phyloP scores from a whole-genome alignment of 2,888 invertebrate species.

The Caenorhabditis wallacei region DNA sequence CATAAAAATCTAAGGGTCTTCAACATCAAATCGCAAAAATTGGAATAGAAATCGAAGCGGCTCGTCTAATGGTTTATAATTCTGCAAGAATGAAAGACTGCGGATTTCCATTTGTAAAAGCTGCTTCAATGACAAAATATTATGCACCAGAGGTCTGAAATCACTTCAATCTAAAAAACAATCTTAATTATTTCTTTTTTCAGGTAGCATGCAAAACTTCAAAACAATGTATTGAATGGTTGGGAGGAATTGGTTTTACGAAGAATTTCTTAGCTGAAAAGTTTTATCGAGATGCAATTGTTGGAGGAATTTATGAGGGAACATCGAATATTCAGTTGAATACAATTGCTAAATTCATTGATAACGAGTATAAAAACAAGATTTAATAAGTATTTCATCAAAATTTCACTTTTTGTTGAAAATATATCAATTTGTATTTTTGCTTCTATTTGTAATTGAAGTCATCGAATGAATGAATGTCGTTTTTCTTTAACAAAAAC shows the following conservation, averaged over 20 bases:
- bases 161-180: no score
- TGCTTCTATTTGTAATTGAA: no score
- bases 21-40: constrained; percentile 95
- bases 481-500: no score
- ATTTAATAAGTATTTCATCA: neutral
- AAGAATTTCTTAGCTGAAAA: constrained; percentile 96
- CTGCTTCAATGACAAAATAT: constrained; percentile 97
- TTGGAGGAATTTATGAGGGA: constrained; percentile 92
- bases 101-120: constrained; percentile 91
- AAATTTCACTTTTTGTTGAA: no score
- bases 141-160: constrained; percentile 88
- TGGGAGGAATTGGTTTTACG: constrained; percentile 98
- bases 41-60: constrained; percentile 92
- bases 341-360: constrained; percentile 93
- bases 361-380: constrained; percentile 76
- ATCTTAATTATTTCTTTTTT: neutral
- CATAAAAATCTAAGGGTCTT: constrained; percentile 87
- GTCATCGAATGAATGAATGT: no score
- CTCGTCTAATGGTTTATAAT: constrained; percentile 94
- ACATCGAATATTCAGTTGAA: constrained; percentile 97
- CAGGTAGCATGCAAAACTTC: constrained; percentile 43
- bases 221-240: constrained; percentile 92
- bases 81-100: constrained; percentile 93
- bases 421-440: no score
- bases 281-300: constrained; percentile 88